Evolutionary conservation across 2,888 invertebrate species (phyloP), one percentile per base, ranked within the genome.

Genomic region (Erebia ligea): DNA sequence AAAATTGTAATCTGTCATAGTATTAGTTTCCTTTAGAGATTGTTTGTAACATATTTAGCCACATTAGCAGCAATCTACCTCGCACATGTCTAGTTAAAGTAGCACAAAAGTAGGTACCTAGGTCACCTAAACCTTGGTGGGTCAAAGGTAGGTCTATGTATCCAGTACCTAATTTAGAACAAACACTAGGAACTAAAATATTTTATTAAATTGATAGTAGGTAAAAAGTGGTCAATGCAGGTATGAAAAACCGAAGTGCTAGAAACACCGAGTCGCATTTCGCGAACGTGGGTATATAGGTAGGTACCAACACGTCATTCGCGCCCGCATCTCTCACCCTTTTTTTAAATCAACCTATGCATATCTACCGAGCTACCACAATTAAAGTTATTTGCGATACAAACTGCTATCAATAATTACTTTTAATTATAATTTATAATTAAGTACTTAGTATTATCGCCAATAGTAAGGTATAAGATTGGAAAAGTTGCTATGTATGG

Each of bases 301-400:
- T n/a, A n/a, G n/a, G n/a, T n/a, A n/a, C n/a, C n/a, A n/a, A n/a
- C 68, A 73, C 76, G 80, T 2, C 42, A 34, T 11, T 25, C 80
- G 62, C 42, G 78, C 90, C 90, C 90, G 90, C 90, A 90, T 90
- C 81, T 76, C 76, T 78, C 84, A 80, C 89, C 88, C 86, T 82
- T 81, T 79, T 76, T 78, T 34, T 34, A 6, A 77, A 77, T 76
- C 81, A 74, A 76, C 76, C 73, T 73, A 74, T 74, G 75, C 77
- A 77, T 75, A 76, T 70, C 74, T 73, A 73, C 71, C 50, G 57
- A 61, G 61, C 70, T 69, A 71, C 67, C 57, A 50, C 63, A 68
- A 72, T 74, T 72, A 72, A 74, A 72, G 68, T 72, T 70, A 67
- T 72, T 72, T 69, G 72, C 74, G 59, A 72, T 66, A 58, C 63